These are phyloP conservation scores for Notechis scutatus DNA, from an alignment of 2,113 vertebrate genomes.

Conservation along the genomic window DNA sequence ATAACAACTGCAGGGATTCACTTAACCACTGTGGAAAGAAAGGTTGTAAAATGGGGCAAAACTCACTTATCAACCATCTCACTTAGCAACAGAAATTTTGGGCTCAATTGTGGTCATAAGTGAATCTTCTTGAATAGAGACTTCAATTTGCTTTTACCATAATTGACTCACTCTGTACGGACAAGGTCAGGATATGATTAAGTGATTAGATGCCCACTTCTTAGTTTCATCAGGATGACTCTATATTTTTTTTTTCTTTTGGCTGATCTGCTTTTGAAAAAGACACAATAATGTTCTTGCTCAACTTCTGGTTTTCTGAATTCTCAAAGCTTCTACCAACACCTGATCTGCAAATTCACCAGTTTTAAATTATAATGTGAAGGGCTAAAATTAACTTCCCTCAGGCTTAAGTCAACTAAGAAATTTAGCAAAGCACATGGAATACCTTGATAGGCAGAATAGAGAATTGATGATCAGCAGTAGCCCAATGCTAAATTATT, in stretches of 20 bases:
- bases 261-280: not conserved
- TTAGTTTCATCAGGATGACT: not conserved
- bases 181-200: not conserved
- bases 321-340: not conserved
- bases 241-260: not conserved
- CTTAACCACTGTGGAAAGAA: not conserved
- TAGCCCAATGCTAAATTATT: not conserved
- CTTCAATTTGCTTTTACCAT: not conserved
- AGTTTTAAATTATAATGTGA: not conserved
- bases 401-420: not conserved
- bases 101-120: not conserved
- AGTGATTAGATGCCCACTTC: not conserved
- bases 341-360: not conserved
- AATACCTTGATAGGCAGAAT: not conserved
- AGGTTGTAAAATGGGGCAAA: not conserved
- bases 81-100: not conserved
- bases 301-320: not conserved
- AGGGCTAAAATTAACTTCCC: not conserved
- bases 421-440: not conserved
- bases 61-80: too few relatives aligned
- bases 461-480: not conserved
- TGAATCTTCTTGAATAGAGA: not conserved
- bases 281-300: not conserved
- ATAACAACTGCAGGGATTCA: too few relatives aligned
- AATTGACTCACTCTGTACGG: not conserved